A percentile compares a stretch with the other conserved stretches of the same genome.
These are phyloP conservation scores for Scaptodrosophila latifasciaeformis DNA, from an alignment of 2,888 invertebrate species.

Conservation along the genomic window DNA sequence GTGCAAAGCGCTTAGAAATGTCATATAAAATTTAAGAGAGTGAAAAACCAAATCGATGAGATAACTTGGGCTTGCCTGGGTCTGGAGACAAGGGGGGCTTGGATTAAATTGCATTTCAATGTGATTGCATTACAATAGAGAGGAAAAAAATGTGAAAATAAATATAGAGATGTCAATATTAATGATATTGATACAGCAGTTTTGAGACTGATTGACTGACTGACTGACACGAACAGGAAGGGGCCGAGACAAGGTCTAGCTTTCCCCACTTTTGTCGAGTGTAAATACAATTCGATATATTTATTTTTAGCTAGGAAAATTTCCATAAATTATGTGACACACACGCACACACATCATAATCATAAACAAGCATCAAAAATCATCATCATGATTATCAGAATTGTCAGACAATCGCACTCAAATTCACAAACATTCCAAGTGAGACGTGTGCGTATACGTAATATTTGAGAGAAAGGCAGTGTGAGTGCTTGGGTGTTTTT, in stretches of 20 bases:
- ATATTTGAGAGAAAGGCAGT: background rate
- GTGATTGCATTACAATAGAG: no score
- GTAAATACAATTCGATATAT: background rate
- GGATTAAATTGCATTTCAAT: no score
- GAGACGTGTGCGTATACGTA: slow-evolving; percentile 1
- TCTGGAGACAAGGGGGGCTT: slow-evolving; percentile 8
- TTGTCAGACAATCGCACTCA: slow-evolving; percentile 23
- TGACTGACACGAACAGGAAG: no score
- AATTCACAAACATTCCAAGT: background rate
- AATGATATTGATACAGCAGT: slow-evolving; percentile 25
- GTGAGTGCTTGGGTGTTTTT: background rate
- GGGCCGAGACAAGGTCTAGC: no score
- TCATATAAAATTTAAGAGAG: slow-evolving; percentile 48
- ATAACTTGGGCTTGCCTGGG: background rate
- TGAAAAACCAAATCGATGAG: slow-evolving; percentile 16
- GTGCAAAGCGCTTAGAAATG: slow-evolving; percentile 40
- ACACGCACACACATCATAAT: slow-evolving; percentile 34
- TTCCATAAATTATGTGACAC: slow-evolving; percentile 34
- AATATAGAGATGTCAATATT: slow-evolving; percentile 20
- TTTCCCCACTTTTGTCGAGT: no score
- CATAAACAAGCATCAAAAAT: slow-evolving; percentile 7
- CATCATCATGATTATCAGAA: no score
- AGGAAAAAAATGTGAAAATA: no score
- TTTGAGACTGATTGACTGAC: background rate
- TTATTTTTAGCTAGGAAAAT: slow-evolving; percentile 26